Evolutionary conservation across 1,140 invertebrate genomes (phyloP), one percentile per base, ranked within the genome.

Genomic region (Scylla paramamosain): DNA sequence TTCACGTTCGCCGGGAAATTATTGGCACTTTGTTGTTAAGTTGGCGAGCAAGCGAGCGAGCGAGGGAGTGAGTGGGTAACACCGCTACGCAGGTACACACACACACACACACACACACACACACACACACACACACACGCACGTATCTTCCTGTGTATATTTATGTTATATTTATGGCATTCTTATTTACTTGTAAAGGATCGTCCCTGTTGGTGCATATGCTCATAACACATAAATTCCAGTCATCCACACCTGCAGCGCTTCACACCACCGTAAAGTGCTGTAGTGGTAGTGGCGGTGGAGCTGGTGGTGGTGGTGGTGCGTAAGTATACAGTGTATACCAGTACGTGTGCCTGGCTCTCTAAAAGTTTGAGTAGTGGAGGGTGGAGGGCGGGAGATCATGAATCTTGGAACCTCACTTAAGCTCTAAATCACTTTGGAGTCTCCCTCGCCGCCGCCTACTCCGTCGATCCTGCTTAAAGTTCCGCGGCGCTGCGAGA

Each of bases 201-300:
- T 77, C 67, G 16, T 8, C 20, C 67, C 67, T 77, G 20, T 20
- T n/a, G 25, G 7, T n/a, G 67, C 25, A 77, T n/a, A 77, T n/a
- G 67, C 67, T 77, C 67, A 77, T n/a, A 77, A n/a, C 67, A 77
- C 67, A 77, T 77, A 77, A 77, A 77, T 77, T 77, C 25, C n/a
- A 20, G 67, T 77, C 67, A 77, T 77, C 12, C 20, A 25, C 67
- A 77, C 67, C 67, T 77, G 67, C 67, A 77, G n/a, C 67, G 67
- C 67, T 20, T n/a, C 67, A n/a, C 67, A 77, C 67, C 25, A 0
- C 20, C 0, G 25, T 77, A 77, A 77, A 77, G 25, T 7, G 59
- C 4, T 6, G 14, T 25, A 2, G 67, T 77, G 67, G 10, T 14
- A 1, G 67, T 77, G 67, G 16, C 6, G 52, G 52, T 12, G 52